Evolutionary conservation across 2,113 vertebrate species (phyloP).

Genomic region (Rhinolophus sinicus): DNA sequence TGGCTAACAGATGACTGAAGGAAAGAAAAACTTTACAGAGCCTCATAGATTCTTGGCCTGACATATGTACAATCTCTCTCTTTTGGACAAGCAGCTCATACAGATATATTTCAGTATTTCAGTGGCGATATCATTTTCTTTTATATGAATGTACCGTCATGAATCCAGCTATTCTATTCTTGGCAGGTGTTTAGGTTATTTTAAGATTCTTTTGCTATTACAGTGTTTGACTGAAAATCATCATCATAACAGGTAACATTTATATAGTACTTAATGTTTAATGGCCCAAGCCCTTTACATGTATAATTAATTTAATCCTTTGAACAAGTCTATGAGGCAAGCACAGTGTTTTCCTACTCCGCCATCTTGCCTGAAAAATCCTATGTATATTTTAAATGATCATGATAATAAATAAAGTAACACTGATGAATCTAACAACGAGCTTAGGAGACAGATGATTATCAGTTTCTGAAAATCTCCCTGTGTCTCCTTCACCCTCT

Average conservation of each 20-base stretch:
- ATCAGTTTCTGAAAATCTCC: not conserved
- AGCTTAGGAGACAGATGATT: not conserved
- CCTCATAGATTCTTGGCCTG: not conserved
- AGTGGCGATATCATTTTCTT: not conserved
- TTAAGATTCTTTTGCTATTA: conserved; percentile 22
- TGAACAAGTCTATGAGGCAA: not conserved
- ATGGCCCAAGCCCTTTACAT: not conserved
- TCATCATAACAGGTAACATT: not conserved
- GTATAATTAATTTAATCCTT: not conserved
- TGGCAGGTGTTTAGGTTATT: not conserved
- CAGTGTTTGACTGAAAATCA: not conserved
- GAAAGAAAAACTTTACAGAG: not conserved
- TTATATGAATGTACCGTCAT: not conserved
- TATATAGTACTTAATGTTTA: not conserved
- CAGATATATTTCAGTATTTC: not conserved
- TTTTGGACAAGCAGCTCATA: not conserved
- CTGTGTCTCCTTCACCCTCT: not conserved
- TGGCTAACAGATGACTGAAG: not conserved
- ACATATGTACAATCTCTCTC: not conserved
- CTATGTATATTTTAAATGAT: not conserved
- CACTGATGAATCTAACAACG: not conserved
- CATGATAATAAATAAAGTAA: not conserved
- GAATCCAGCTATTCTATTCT: not conserved
- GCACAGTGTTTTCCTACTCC: no score
- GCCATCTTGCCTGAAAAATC: no score